Evolutionary conservation across 2,888 invertebrate genomes (phyloP), one percentile per base, ranked within the genome.

Genomic region (Listrodromus nycthemerus): DNA sequence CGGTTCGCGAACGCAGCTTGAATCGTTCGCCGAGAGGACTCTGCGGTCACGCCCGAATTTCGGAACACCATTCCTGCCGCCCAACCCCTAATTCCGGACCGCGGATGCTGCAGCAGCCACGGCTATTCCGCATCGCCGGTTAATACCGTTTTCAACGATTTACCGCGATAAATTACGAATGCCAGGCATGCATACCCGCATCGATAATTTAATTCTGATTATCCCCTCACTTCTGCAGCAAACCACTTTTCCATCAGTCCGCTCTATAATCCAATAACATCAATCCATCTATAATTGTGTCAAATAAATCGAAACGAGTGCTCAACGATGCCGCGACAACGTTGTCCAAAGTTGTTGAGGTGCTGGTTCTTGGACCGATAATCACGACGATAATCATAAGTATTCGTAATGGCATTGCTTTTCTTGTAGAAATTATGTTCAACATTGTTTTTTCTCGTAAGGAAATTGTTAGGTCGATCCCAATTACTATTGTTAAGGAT

Each of bases 141-240:
- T 84, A 75, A 81, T 84, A 58, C 78, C 67, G 21, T 78, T 82
- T 82, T 69, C 61, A 19, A 75, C 55, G 48, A 79, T 79, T 82
- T 71, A 75, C 75, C 84, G 70, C 65, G 70, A 81, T 81, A 80
- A 84, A 78, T 78, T 67, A 71, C 78, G 79, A 84, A 82, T 79
- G 73, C 63, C 52, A 65, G 8, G 33, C 21, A 21, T 21, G 48
- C 75, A 37, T n/a, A 19, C 65, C 21, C 52, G 37, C 58, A 75
- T 75, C 70, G 55, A 71, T 81, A 45, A 75, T 79, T 50, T 24
- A 55, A 75, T 75, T 82, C 50, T 48, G 76, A 77, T 61, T 61
- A 76, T 74, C 30, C 58, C 58, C 58, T 48, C 16, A 76, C 50
- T 66, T 58, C 16, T 33, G 10, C 41, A 45, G 37, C 37, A 41